phyloP scores from a whole-genome alignment of 2,797 vertebrate species.

The Malacoraja senta region DNA sequence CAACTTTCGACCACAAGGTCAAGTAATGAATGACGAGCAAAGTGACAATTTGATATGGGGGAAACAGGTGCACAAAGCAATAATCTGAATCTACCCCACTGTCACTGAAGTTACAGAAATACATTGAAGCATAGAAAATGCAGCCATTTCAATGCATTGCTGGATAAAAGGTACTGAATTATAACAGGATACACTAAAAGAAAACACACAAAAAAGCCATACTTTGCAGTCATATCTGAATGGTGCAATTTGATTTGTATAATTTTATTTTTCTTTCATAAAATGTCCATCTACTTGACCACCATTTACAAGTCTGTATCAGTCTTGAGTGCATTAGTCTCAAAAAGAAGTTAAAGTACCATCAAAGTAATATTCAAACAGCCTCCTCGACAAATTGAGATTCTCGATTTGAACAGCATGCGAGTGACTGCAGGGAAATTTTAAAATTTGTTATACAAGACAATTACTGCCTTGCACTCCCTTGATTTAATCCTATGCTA shows the following conservation, averaged over 20 bases:
- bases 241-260: not conserved
- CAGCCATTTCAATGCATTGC: not conserved
- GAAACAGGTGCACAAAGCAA: not conserved
- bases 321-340: not conserved
- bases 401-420: slow-evolving; percentile 8
- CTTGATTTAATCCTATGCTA: slow-evolving; percentile 8
- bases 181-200: not conserved
- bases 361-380: not conserved
- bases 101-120: not conserved
- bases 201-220: not conserved
- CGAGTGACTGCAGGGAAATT: not conserved
- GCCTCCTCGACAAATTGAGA: not conserved
- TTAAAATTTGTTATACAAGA: not conserved
- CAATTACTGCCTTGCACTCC: slow-evolving; percentile 21
- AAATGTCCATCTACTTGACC: not conserved
- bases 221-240: not conserved
- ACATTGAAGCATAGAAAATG: not conserved
- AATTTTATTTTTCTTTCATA: not conserved
- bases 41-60: not conserved
- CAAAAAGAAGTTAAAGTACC: not conserved
- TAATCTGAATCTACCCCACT: not conserved
- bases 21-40: not conserved
- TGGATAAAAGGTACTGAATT: not conserved
- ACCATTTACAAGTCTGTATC: not conserved
- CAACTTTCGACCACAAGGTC: not conserved